Percentiles rank a stretch among this genome's conserved stretches.
These are phyloP conservation scores for Platyura marginata DNA, from an alignment of 1,140 invertebrate species.

Conservation along the genomic window DNA sequence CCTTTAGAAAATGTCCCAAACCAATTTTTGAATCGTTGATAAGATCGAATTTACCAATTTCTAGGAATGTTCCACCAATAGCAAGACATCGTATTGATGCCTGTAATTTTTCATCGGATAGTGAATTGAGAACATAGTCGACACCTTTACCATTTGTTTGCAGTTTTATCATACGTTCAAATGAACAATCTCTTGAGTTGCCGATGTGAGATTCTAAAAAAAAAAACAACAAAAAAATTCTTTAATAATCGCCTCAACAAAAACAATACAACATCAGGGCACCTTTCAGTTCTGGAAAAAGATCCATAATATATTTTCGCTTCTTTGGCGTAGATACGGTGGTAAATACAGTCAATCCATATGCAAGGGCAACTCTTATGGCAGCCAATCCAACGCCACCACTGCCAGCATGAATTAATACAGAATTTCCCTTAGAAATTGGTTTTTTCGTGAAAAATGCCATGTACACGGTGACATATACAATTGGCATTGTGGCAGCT, in stretches of 20 bases:
- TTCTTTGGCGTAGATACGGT: constrained; percentile 60
- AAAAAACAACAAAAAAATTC: constrained; percentile 2
- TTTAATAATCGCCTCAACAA: background rate
- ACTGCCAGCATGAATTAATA: constrained; percentile 76
- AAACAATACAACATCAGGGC: constrained; percentile 1
- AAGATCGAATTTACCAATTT: constrained; percentile 63
- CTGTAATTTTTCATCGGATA: constrained; percentile 44
- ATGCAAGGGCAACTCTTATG: constrained; percentile 53
- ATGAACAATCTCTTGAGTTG: constrained; percentile 39
- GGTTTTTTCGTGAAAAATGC: constrained; percentile 46
- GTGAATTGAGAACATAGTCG: constrained; percentile 45
- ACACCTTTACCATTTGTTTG: constrained; percentile 42
- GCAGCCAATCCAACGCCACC: constrained; percentile 79
- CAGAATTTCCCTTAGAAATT: constrained; percentile 44
- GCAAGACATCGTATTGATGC: constrained; percentile 62
- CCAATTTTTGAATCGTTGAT: constrained; percentile 41
- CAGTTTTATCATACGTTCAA: constrained; percentile 35
- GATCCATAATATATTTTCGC: constrained; percentile 50
- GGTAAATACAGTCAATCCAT: constrained; percentile 50
- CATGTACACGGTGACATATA: constrained; percentile 71
- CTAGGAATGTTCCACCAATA: constrained; percentile 44
- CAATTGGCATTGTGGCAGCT: constrained; percentile 72
- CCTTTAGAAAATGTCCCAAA: constrained; percentile 61
- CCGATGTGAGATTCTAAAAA: constrained; percentile 33
- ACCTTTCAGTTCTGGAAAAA: constrained; percentile 45